Percentiles rank a stretch among this genome's conserved stretches.
These are phyloP conservation scores for Leptoclinus maculatus DNA, from an alignment of 2,797 vertebrate genomes.

Conservation along the genomic window DNA sequence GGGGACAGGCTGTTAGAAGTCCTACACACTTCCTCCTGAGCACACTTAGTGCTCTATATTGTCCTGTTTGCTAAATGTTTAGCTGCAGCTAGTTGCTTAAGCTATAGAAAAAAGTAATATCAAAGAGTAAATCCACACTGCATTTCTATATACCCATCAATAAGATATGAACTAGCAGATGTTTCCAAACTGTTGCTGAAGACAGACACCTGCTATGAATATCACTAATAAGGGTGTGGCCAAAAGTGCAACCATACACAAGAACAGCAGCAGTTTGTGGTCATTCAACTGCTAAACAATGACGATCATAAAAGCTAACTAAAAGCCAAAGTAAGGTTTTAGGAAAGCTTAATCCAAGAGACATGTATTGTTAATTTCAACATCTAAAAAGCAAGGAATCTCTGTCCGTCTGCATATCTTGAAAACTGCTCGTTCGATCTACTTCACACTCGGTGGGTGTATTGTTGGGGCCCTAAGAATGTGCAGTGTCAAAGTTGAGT, in stretches of 20 bases:
- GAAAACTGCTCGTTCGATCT: too few species aligned
- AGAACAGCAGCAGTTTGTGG: background rate
- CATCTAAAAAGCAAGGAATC: too few species aligned
- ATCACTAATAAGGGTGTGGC: background rate
- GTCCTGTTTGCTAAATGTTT: background rate
- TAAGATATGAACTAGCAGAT: background rate
- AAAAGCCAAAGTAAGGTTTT: background rate
- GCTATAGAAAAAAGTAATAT: background rate
- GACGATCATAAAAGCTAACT: background rate
- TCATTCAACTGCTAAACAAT: background rate
- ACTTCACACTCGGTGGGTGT: too few species aligned
- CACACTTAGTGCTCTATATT: background rate
- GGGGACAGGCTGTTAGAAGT: background rate
- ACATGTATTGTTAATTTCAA: background rate
- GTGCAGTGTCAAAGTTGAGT: too few species aligned
- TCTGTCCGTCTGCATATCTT: too few species aligned
- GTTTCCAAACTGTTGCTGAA: background rate
- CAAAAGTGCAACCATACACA: background rate
- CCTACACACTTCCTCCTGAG: conserved; percentile 1
- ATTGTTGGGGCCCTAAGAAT: too few species aligned
- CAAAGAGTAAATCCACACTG: background rate
- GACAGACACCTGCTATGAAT: background rate
- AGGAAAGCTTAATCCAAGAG: background rate
- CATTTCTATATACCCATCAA: background rate
- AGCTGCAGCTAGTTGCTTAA: background rate